Base-by-base conservation (phyloP, 2,797 vertebrate genomes). In the Coregonus sp. region DNA sequence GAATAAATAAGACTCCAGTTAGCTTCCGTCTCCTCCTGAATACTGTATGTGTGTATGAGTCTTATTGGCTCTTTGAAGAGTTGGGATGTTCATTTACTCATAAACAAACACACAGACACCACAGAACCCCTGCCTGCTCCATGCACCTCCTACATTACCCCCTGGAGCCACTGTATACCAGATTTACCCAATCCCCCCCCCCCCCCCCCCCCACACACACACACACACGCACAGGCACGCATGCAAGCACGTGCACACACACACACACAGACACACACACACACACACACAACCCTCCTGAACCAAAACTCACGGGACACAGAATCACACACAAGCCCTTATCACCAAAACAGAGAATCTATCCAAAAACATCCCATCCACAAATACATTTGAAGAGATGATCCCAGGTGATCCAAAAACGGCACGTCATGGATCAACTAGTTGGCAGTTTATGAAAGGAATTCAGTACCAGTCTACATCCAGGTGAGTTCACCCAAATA, bases 331-430 rank as follows among this genome's bases (percentile, higher is more conserved):
- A 15, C 15, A 47, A 47, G 40, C 52, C 52, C 52, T 15, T 1
- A 56, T 3, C 52, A 4, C 15, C 52, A 56, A 56, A 56, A 77
- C 47, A 65, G 25, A 12, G 37, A 74, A 35, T 50, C 5, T 25
- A 59, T 69, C 54, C 56, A 73, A 70, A 81, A 76, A 51, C 50
- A 20, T 78, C 61, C 66, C 18, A 59, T 31, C 15, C 59, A 70
- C 20, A 33, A 50, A 66, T 20, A 52, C n/a, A 75, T 73, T 70
- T 80, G 33, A 76, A 63, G 56, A 73, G 20, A 56, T 68, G 66
- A 40, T 78, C 77, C 71, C 66, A 79, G 70, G 72, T 77, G 65
- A 65, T n/a, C 52, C 72, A 54, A 78, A 73, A 33, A 71, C 9
- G 40, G 29, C 31, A 35, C 2, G 47, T 65, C 11, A 70, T 66